Conservation (phyloP, 1,140 invertebrate genomes). For the Phenacoccus solenopsis region DNA sequence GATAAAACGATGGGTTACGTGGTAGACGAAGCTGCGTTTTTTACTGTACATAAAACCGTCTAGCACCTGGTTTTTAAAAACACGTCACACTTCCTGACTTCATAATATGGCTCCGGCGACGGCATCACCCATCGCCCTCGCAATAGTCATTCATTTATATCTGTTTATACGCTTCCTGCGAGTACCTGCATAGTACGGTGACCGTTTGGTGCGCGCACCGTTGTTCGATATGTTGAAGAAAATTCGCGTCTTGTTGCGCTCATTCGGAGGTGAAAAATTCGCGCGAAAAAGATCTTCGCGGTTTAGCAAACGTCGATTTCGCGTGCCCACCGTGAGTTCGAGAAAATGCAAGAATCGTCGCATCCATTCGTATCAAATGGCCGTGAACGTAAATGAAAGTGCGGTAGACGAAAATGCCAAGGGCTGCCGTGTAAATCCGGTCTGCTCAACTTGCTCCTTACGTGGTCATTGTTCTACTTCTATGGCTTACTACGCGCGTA, state of each 20-base stretch:
- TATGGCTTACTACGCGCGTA: background rate
- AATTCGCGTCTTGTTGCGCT: background rate
- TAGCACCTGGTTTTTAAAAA: background rate
- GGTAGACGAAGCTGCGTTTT: background rate
- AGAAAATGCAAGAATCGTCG: background rate
- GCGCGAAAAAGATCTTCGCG: background rate
- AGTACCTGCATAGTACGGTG: background rate
- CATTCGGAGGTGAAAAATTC: background rate
- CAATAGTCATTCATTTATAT: background rate
- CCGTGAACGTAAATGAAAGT: conserved; percentile 1
- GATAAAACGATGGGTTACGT: background rate
- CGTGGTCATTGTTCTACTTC: background rate
- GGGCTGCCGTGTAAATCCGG: background rate
- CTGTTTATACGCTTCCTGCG: background rate
- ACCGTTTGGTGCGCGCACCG: background rate
- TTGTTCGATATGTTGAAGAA: background rate
- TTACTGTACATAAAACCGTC: background rate
- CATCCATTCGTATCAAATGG: background rate
- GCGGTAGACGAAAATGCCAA: background rate
- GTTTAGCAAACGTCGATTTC: background rate
- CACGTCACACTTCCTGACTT: background rate
- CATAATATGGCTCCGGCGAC: too few species aligned
- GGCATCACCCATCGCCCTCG: background rate
- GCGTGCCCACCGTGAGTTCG: background rate
- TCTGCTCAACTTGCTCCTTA: background rate